Evolutionary conservation across 2,888 invertebrate genomes (phyloP), one percentile per base, ranked within the genome.

Genomic region (Zeuzera pyrina): DNA sequence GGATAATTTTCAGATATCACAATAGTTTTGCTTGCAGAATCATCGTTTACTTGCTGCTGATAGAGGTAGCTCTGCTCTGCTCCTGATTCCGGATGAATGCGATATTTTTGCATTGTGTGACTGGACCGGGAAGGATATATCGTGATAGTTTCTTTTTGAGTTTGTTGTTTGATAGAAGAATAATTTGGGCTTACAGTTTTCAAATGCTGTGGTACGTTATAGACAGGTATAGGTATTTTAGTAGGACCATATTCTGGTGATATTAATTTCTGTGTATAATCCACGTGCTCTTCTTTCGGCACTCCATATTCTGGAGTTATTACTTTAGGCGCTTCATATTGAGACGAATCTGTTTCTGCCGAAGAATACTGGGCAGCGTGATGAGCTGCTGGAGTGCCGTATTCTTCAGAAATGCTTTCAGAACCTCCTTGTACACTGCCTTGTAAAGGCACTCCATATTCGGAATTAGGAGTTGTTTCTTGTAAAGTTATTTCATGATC

Each of bases 1-100:
- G 87, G 87, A 49, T 86, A 87, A 44, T 87, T 87, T 54, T 87
- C 87, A 12, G 81, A 69, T 10, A 28, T 14, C 1, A 74, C 51
- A 13, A 85, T 47, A 8, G 60, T 57, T 23, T 67, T 51, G 30
- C 47, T 55, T 14, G 57, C 50, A 2, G 67, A 47, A 15, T 59
- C 54, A 30, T 52, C 62, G n/a, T 49, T 45, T 15, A 42, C 48
- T 44, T 66, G 63, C 24, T 62, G 61, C 34, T 69, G 63, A 34
- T 77, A 76, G 2, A 57, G 54, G 40, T 79, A 73, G 14, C 49
- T 57, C 40, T 71, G 70, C 15, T 51, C 45, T 15, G 52, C 56
- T 7, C 48, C 54, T 27, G 53, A 37, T 21, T 55, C 55, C 10
- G 52, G 41, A 31, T 64, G 54, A 12, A 59, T 52, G n/a, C 54